Conservation (phyloP, 2,797 vertebrate species). For the Phataginus tricuspis region DNA sequence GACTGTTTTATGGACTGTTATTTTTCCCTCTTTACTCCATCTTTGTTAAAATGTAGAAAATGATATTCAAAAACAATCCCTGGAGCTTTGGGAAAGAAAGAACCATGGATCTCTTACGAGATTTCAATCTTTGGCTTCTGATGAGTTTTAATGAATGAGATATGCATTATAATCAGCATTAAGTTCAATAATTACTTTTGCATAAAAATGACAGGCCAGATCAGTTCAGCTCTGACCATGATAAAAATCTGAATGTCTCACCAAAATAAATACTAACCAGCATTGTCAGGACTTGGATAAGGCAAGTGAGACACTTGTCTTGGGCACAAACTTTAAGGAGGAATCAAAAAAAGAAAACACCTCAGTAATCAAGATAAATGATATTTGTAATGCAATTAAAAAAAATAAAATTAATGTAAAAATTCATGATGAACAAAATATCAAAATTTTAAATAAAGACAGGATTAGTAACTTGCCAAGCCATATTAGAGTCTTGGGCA, state of each 20-base stretch:
- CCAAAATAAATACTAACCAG: constrained; percentile 77
- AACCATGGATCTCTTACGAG: background rate
- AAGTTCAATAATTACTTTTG: constrained; percentile 82
- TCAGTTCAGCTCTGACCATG: constrained; percentile 67
- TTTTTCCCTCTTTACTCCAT: background rate
- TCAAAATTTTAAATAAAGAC: constrained; percentile 29
- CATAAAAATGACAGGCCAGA: constrained; percentile 79
- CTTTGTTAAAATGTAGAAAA: constrained; percentile 79
- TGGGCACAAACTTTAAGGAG: constrained; percentile 37
- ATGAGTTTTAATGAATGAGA: constrained; percentile 52
- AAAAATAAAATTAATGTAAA: background rate
- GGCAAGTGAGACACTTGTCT: background rate
- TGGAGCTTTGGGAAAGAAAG: constrained; percentile 4
- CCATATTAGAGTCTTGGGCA: background rate
- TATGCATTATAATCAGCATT: constrained; percentile 77
- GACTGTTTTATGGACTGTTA: background rate
- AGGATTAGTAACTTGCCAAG: background rate
- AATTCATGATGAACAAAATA: constrained; percentile 42
- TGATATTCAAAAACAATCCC: constrained; percentile 75
- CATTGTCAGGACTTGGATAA: background rate
- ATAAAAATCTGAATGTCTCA: constrained; percentile 75
- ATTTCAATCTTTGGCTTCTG: constrained; percentile 73
- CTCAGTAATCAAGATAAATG: background rate
- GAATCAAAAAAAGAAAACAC: background rate
- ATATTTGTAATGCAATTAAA: constrained; percentile 13